These are phyloP conservation scores for Meliscaeva auricollis DNA, from an alignment of 2,888 invertebrate genomes.

Conservation along the genomic window DNA sequence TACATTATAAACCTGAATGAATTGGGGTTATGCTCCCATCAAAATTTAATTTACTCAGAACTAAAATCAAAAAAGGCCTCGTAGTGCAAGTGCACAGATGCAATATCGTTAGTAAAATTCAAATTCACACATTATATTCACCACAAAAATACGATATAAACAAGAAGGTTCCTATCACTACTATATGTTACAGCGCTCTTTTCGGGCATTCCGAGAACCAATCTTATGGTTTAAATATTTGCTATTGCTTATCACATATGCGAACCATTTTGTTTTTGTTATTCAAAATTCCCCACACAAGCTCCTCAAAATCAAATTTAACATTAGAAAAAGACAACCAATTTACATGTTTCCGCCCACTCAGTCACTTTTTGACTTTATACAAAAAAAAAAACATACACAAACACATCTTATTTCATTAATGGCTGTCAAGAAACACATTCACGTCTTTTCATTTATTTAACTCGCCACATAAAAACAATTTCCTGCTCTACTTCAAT, in stretches of 20 bases:
- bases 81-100: too few species aligned
- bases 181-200: background rate
- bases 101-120: background rate
- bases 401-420: background rate
- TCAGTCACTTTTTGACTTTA: background rate
- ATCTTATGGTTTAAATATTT: background rate
- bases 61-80: too few species aligned
- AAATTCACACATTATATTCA: background rate
- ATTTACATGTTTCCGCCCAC: conserved; percentile 22
- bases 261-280: background rate
- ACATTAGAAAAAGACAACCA: conserved; percentile 20
- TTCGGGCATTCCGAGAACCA: background rate
- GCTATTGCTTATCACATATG: background rate
- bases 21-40: too few species aligned
- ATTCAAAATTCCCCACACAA: background rate
- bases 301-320: background rate
- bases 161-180: background rate
- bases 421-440: conserved; percentile 50
- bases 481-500: conserved; percentile 55
- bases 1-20: too few species aligned
- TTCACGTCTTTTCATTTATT: conserved; percentile 1
- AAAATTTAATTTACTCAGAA: too few species aligned
- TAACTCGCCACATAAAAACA: conserved; percentile 54
- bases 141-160: background rate
- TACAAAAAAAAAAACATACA: conserved; percentile 4